Conservation (phyloP, 2,797 vertebrate species). For the Peromyscus aztecus region DNA sequence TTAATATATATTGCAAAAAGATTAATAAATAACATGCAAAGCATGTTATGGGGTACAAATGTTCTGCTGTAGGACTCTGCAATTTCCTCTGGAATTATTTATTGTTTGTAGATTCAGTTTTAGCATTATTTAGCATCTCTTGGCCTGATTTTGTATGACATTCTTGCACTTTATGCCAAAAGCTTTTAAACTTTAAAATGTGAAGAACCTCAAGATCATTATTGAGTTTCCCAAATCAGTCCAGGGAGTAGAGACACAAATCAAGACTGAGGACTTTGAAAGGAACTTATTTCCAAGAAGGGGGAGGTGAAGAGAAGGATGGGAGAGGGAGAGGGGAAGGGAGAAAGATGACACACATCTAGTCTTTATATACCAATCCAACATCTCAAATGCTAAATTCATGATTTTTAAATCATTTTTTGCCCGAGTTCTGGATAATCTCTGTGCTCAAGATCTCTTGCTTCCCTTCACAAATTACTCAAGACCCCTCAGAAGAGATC, state of each 20-base stretch:
- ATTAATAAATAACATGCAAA: conserved; percentile 42
- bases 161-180: not conserved
- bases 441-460: not conserved
- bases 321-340: not conserved
- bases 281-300: not conserved
- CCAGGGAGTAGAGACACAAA: not conserved
- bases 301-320: not conserved
- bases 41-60: not conserved
- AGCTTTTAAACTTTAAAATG: conserved; percentile 51
- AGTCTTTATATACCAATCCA: not conserved
- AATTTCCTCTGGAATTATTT: conserved; percentile 54
- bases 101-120: conserved; percentile 9
- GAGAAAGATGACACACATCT: not conserved
- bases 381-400: conserved; percentile 17
- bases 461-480: not conserved
- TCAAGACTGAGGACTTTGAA: not conserved
- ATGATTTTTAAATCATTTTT: not conserved
- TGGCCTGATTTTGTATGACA: conserved; percentile 51
- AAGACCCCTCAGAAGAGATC: not conserved
- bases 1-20: conserved; percentile 40
- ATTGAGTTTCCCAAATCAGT: conserved; percentile 27
- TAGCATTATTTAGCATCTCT: conserved; percentile 41
- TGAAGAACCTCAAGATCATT: conserved; percentile 31
- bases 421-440: not conserved
- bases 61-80: not conserved